phyloP scores from a whole-genome alignment of 2,888 invertebrate species.

The Harmothoe impar region DNA sequence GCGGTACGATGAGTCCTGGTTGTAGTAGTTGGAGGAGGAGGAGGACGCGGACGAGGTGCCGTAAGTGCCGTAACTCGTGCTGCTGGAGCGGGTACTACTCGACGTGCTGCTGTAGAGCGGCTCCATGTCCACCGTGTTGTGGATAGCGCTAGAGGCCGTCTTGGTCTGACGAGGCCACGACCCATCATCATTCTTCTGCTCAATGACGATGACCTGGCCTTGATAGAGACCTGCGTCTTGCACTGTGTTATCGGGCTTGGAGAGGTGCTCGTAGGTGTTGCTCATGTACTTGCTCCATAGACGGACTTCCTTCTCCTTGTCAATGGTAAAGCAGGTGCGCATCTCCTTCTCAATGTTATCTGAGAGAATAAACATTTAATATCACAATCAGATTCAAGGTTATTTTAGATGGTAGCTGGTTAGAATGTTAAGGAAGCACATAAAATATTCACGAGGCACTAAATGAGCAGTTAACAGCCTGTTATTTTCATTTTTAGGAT shows the following conservation, averaged over 20 bases:
- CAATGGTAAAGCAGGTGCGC: constrained; percentile 82
- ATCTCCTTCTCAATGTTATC: constrained; percentile 82
- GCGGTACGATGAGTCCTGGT: constrained; percentile 61
- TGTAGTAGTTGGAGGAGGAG: constrained; percentile 61
- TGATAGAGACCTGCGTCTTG: constrained; percentile 83
- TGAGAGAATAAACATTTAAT: constrained; percentile 70
- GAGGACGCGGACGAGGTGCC: constrained; percentile 72
- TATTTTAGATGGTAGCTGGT: no score
- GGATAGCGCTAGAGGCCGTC: constrained; percentile 67
- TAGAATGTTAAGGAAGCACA: no score
- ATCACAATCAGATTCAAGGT: constrained; percentile 6
- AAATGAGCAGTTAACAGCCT: no score
- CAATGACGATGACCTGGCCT: constrained; percentile 84
- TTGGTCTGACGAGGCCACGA: constrained; percentile 84
- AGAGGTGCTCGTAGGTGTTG: constrained; percentile 83
- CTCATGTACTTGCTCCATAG: constrained; percentile 84
- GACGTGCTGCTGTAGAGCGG: constrained; percentile 45
- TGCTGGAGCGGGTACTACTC: constrained; percentile 23
- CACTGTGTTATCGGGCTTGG: constrained; percentile 82
- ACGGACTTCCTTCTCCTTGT: constrained; percentile 83
- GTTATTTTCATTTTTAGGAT: no score
- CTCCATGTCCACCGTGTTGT: constrained; percentile 33
- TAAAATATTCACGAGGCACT: no score
- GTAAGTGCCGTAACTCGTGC: constrained; percentile 51
- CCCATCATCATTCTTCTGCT: constrained; percentile 84